Evolutionary conservation across 2,113 vertebrate species (phyloP).

Genomic region (Rhineura floridana): DNA sequence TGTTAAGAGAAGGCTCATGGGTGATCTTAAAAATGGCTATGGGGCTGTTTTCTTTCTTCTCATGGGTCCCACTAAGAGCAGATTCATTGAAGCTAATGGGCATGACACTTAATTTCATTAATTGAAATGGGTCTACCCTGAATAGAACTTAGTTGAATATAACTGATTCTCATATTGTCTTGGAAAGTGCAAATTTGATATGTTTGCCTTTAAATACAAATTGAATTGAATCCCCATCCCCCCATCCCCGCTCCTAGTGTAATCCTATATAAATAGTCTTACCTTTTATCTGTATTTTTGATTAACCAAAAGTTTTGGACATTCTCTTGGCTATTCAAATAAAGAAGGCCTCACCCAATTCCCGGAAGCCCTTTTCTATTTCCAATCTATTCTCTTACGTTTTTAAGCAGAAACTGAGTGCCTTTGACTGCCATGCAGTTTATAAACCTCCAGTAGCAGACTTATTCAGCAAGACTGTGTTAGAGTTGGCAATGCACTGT

Average conservation of each 20-base stretch:
- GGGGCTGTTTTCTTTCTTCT: background rate
- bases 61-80: too few species aligned
- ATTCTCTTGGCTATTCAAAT: background rate
- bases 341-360: background rate
- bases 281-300: background rate
- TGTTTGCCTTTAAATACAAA: too few species aligned
- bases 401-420: background rate
- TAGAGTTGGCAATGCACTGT: conserved; percentile 62
- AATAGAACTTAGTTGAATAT: too few species aligned
- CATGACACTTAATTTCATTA: too few species aligned
- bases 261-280: background rate
- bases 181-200: too few species aligned
- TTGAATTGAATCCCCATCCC: too few species aligned
- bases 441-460: conserved; percentile 63
- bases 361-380: conserved; percentile 5
- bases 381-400: conserved; percentile 19
- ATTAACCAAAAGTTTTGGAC: background rate
- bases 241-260: too few species aligned
- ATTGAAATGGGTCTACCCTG: too few species aligned
- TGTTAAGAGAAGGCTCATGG: background rate
- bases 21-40: background rate
- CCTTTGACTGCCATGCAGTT: conserved; percentile 62
- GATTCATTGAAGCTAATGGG: too few species aligned
- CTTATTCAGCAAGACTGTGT: conserved; percentile 75
- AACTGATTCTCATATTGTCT: too few species aligned